Evolutionary conservation across 2,113 vertebrate species (phyloP), one percentile per base, ranked within the genome.

Genomic region (Pampusana beccarii): DNA sequence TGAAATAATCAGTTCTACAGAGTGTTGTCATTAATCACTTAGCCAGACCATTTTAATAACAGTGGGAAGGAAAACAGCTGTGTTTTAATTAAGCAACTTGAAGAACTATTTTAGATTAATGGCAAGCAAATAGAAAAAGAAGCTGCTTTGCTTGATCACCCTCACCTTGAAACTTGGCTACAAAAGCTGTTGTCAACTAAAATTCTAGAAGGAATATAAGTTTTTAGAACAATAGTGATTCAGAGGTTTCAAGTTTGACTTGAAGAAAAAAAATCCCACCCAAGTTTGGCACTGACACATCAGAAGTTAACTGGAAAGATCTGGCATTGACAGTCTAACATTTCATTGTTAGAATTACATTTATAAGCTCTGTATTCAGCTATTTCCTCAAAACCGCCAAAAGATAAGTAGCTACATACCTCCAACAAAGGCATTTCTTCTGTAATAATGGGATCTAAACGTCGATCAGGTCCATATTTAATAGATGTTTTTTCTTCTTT

Each of bases 401-500:
- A 0, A 90, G 11, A 42, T 74, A 46, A 85, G 10, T 33, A 91
- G 24, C 62, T 58, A 56, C 93, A 80, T 97, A 99, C 99, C 99
- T 99, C 99, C 91, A 99, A 96, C 28, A 99, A 98, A 87, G 99
- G 99, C 99, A 99, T 99, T 81, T 99, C 98, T 34, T 99, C 98
- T 10, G 98, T 98, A 92, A 99, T 98, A 90, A 99, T 98, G 29
- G 99, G 99, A 96, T 99, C 98, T 86, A 99, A 97, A 57, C 99
- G 99, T 26, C 98, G 98, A 96, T 99, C 99, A 2, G 98, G 98
- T 81, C 99, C 99, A 46, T 99, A 99, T 78, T 97, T 98, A 90
- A 99, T 98, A 3, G 98, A 98, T 15, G 99, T 99, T 98, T 99
- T 99, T 86, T 99, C 99, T 95, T 99, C 99, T 97, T 99, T 99